phyloP scores from a whole-genome alignment of 23 tunicate genomes.

The Phallusia fumigata region DNA sequence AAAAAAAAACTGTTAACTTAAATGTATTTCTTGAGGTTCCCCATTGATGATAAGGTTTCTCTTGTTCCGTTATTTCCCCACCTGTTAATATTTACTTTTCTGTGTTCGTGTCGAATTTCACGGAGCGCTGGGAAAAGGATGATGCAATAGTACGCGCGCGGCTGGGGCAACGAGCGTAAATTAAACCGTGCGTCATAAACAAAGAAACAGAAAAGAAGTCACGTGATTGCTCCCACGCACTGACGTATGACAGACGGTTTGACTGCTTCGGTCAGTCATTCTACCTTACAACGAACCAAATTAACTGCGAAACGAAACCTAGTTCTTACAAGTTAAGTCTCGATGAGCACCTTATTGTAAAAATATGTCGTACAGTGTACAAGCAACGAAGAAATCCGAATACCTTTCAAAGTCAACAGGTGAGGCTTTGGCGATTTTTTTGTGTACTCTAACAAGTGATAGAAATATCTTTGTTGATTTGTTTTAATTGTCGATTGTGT shows the following conservation, averaged over 20 bases:
- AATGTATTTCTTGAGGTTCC: background rate
- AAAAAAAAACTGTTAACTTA: background rate
- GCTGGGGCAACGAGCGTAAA: constrained; percentile 3
- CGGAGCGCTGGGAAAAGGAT: background rate
- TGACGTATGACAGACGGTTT: background rate
- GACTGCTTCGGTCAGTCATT: background rate
- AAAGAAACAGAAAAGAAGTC: background rate
- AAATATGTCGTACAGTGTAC: constrained; percentile 12
- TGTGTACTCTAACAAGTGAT: too few relatives aligned
- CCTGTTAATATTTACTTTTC: background rate
- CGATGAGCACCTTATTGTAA: background rate
- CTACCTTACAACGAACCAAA: background rate
- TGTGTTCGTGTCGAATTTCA: background rate
- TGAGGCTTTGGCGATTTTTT: too few relatives aligned
- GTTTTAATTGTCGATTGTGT: too few relatives aligned
- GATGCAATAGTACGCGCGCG: constrained; percentile 15
- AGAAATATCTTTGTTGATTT: too few relatives aligned
- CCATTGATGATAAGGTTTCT: background rate
- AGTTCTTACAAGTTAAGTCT: background rate
- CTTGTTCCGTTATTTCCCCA: background rate
- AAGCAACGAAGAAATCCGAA: background rate
- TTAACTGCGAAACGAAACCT: background rate
- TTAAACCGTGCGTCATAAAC: background rate
- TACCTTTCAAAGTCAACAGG: background rate
- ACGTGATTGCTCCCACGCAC: constrained; percentile 9